These are phyloP conservation scores for Malurus splendens DNA, from an alignment of 2,797 vertebrate genomes.

Conservation along the genomic window DNA sequence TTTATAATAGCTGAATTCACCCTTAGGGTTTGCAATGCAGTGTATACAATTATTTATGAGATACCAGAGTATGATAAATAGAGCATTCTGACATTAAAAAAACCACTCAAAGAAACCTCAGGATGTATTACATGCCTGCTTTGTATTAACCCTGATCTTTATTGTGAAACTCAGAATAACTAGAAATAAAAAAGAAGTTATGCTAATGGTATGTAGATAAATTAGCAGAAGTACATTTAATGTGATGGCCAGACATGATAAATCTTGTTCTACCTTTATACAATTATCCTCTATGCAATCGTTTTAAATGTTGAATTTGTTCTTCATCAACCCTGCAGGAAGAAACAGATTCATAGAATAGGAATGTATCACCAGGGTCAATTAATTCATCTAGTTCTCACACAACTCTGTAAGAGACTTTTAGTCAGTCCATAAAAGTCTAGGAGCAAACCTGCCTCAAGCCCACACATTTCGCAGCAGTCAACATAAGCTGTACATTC, in stretches of 20 bases:
- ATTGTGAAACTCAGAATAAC: background rate
- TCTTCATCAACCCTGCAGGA: background rate
- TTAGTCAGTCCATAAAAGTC: background rate
- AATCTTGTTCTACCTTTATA: background rate
- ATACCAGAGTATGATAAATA: constrained; percentile 52
- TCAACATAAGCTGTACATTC: background rate
- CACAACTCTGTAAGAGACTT: background rate
- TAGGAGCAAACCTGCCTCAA: background rate
- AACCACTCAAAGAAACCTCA: background rate
- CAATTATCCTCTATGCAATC: background rate
- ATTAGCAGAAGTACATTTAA: background rate
- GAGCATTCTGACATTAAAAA: constrained; percentile 14
- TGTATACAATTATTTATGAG: constrained; percentile 64
- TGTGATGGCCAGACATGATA: background rate
- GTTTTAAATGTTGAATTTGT: background rate
- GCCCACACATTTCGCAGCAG: background rate
- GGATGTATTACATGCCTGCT: constrained; percentile 18
- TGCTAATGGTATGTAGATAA: background rate
- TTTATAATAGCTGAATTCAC: constrained; percentile 58
- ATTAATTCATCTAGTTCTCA: background rate
- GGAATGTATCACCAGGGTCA: background rate
- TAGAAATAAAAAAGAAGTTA: background rate
- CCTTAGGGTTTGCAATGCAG: constrained; percentile 50
- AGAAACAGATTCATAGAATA: background rate
- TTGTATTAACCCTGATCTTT: constrained; percentile 29